These are phyloP conservation scores for Rhamnusium bicolor DNA, from an alignment of 2,888 invertebrate genomes.

Conservation along the genomic window DNA sequence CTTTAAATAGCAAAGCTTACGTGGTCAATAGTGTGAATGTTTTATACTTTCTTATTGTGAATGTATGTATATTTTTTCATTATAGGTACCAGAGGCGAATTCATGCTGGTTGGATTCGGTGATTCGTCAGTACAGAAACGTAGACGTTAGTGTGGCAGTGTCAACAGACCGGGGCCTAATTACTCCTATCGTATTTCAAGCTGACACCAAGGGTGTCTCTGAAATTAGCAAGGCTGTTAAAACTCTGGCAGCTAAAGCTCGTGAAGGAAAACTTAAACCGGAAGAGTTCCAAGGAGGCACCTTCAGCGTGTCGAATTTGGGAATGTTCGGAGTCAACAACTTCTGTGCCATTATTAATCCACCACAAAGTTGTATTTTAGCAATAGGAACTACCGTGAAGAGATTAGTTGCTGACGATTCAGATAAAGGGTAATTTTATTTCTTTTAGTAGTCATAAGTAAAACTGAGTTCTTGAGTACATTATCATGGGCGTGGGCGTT, in stretches of 20 bases:
- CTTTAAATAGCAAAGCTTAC: no score
- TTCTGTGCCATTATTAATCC: conserved; percentile 97
- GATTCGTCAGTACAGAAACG: conserved; percentile 93
- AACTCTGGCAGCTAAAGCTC: conserved; percentile 87
- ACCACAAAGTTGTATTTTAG: conserved; percentile 95
- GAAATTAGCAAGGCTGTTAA: conserved; percentile 88
- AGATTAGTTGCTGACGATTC: conserved; percentile 81
- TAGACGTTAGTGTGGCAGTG: conserved; percentile 98
- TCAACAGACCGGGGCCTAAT: conserved; percentile 95
- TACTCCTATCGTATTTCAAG: conserved; percentile 95
- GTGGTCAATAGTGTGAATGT: no score
- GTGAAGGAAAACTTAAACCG: conserved; percentile 91
- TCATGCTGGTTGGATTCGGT: conserved; percentile 95
- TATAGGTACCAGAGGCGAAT: conserved; percentile 90
- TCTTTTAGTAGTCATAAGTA: no score
- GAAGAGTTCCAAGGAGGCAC: conserved; percentile 98
- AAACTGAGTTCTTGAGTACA: no score
- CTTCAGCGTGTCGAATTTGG: conserved; percentile 94
- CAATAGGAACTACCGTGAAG: conserved; percentile 87
- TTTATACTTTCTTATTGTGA: no score
- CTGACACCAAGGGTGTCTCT: conserved; percentile 90
- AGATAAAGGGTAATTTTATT: conserved; percentile 87
- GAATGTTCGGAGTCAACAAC: conserved; percentile 92
- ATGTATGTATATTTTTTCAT: no score
- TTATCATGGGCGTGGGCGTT: no score